phyloP scores from a whole-genome alignment of 2,113 vertebrate genomes.

The Psilopogon haemacephalus region DNA sequence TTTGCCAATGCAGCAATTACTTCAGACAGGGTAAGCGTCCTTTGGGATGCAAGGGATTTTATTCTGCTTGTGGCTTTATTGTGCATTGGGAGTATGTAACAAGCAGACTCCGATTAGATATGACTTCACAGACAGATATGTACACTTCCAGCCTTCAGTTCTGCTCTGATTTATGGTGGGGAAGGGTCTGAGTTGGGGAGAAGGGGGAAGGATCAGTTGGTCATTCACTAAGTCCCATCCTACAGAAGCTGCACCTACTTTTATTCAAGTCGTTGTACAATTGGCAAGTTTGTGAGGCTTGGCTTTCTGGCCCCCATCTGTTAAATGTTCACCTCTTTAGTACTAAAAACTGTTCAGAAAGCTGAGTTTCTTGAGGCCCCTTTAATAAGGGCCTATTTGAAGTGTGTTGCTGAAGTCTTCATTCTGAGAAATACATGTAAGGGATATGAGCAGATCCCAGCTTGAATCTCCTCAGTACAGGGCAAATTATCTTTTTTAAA shows the following conservation, averaged over 20 bases:
- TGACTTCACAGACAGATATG: conserved; percentile 8
- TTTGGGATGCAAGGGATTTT: conserved; percentile 33
- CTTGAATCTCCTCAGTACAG: neutral
- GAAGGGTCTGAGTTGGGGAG: neutral
- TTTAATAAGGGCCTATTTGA: neutral
- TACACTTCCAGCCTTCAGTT: neutral
- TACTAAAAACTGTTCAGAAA: neutral
- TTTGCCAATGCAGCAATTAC: neutral
- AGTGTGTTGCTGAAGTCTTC: neutral
- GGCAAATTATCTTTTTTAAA: neutral
- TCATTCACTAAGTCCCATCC: neutral
- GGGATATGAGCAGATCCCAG: neutral
- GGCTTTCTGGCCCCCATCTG: neutral
- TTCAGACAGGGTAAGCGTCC: neutral
- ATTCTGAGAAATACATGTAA: neutral
- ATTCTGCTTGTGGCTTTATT: conserved; percentile 46
- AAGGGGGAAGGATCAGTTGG: neutral
- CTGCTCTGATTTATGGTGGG: neutral
- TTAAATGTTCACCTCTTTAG: neutral
- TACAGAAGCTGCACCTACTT: neutral
- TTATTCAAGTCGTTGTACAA: neutral
- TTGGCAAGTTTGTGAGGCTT: neutral
- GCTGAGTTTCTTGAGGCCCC: neutral
- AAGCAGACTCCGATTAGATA: conserved; percentile 8
- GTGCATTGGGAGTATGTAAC: neutral